These are phyloP conservation scores for Anthophora plumipes DNA, from an alignment of 2,888 invertebrate genomes.

Conservation along the genomic window DNA sequence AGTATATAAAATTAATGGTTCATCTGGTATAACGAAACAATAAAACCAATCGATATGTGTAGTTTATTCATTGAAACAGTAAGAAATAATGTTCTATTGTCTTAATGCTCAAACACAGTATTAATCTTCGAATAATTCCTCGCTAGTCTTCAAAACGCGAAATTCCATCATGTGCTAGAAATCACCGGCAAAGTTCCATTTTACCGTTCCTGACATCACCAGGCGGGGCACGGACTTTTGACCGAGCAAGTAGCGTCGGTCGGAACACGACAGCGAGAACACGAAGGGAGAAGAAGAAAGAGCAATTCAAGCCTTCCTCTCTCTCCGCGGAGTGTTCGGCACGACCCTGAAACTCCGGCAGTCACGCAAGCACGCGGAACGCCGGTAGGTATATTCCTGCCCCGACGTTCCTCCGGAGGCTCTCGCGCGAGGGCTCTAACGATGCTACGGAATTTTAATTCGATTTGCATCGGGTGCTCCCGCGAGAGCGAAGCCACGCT, in stretches of 20 bases:
- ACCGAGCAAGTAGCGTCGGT: slow-evolving; percentile 25
- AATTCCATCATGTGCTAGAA: not conserved
- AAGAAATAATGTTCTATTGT: too few species aligned
- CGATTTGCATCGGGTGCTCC: slow-evolving; percentile 56
- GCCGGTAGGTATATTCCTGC: slow-evolving; percentile 59
- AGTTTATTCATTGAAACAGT: too few species aligned
- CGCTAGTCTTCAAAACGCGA: not conserved
- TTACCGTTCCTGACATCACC: slow-evolving; percentile 13
- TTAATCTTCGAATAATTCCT: too few species aligned
- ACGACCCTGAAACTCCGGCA: slow-evolving; percentile 68
- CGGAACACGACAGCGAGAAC: slow-evolving; percentile 19
- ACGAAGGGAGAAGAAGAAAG: slow-evolving; percentile 53
- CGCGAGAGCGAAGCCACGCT: slow-evolving; percentile 26
- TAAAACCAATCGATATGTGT: too few species aligned
- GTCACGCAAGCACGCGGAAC: slow-evolving; percentile 71
- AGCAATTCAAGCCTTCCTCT: slow-evolving; percentile 55
- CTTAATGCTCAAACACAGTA: too few species aligned
- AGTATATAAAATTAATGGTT: too few species aligned
- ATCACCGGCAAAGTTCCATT: not conserved
- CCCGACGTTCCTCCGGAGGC: slow-evolving; percentile 49
- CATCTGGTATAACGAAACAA: too few species aligned
- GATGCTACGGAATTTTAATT: slow-evolving; percentile 74
- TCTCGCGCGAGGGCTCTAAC: slow-evolving; percentile 56
- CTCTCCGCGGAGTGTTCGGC: slow-evolving; percentile 34
- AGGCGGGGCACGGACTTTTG: slow-evolving; percentile 50